phyloP scores from a whole-genome alignment of 2,797 vertebrate genomes.

The Urophycis tenuis region DNA sequence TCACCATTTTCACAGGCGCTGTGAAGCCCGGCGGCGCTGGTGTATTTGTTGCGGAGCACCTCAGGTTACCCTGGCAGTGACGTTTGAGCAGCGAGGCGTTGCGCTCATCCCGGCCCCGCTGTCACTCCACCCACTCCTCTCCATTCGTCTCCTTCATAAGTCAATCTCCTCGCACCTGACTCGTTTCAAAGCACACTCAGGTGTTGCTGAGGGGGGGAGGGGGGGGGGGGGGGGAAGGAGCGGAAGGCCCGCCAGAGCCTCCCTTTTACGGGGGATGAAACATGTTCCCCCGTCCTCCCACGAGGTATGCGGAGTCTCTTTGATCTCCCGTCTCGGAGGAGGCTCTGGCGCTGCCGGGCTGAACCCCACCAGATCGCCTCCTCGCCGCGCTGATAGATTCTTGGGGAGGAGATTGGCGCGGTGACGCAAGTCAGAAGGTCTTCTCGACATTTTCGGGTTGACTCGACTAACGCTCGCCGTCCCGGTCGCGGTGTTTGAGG shows the following conservation, averaged over 20 bases:
- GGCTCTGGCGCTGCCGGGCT: not conserved
- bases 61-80: not conserved
- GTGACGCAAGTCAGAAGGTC: not conserved
- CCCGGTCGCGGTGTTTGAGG: not conserved
- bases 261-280: constrained; percentile 13
- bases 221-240: not conserved
- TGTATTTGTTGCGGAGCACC: not conserved
- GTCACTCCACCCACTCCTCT: not conserved
- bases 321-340: constrained; percentile 8
- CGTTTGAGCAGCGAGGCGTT: not conserved
- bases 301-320: constrained; percentile 2
- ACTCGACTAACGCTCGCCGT: not conserved
- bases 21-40: too few species aligned
- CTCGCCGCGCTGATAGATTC: not conserved
- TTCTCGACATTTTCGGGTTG: not conserved
- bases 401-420: not conserved
- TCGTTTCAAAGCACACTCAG: not conserved
- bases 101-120: not conserved
- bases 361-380: not conserved
- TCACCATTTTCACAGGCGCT: not conserved
- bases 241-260: constrained; percentile 1
- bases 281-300: constrained; percentile 19
- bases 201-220: not conserved
- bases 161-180: not conserved
- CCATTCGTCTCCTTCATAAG: not conserved